A percentile compares a stretch with the other conserved stretches of the same genome.
Conservation (phyloP, 2,113 vertebrate genomes). For the Garra rufa region DNA sequence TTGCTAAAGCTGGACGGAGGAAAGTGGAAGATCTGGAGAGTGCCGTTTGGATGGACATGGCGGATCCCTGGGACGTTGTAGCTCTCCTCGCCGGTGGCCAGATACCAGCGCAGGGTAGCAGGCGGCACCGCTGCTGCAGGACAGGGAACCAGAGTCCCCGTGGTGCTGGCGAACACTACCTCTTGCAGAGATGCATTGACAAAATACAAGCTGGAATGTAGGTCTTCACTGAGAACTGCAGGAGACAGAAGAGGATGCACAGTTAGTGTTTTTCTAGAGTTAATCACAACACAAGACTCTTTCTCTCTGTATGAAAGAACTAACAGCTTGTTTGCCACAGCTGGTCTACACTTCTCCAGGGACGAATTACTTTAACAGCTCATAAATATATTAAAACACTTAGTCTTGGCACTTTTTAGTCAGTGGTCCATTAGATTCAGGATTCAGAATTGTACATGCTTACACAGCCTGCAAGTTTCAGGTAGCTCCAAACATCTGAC, state of each 20-base stretch:
- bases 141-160: conserved; percentile 97
- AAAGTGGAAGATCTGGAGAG: conserved; percentile 99
- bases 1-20: conserved; percentile 99
- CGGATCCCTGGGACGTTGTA: conserved; percentile 99
- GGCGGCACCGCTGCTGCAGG: conserved; percentile 92
- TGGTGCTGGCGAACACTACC: conserved; percentile 99
- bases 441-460: background rate
- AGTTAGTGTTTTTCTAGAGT: background rate
- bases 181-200: conserved; percentile 99
- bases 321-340: background rate
- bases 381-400: conserved; percentile 18
- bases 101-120: conserved; percentile 97
- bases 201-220: conserved; percentile 98
- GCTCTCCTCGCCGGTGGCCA: conserved; percentile 98
- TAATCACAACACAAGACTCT: background rate
- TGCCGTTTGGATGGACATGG: conserved; percentile 98
- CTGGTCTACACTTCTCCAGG: conserved; percentile 15
- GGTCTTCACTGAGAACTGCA: conserved; percentile 97
- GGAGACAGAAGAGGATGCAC: conserved; percentile 51
- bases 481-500: background rate
- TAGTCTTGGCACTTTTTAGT: conserved; percentile 12
- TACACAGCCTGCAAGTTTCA: background rate
- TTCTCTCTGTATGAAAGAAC: conserved; percentile 9
- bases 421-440: background rate
- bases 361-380: conserved; percentile 22